A percentile compares a stretch with the other conserved stretches of the same genome.
These are phyloP conservation scores for Cyclina sinensis DNA, from an alignment of 1,140 invertebrate species.

Conservation along the genomic window DNA sequence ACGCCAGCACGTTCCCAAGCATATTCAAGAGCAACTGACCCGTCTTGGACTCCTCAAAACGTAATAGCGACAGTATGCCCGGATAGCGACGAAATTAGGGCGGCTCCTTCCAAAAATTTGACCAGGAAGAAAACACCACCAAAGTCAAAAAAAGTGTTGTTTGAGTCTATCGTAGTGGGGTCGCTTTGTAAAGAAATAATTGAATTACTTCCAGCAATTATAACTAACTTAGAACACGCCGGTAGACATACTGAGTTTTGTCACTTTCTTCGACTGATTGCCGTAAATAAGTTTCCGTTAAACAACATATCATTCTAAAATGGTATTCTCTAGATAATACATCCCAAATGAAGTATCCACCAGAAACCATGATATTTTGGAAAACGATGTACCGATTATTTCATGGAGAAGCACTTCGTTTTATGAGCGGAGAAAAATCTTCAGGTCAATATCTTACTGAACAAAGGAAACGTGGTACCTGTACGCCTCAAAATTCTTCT, in stretches of 20 bases:
- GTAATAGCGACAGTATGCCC: too few relatives aligned
- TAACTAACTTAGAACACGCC: too few relatives aligned
- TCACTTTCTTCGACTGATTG: constrained; percentile 1
- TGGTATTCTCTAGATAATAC: constrained; percentile 22
- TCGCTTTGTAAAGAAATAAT: too few relatives aligned
- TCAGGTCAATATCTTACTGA: neutral
- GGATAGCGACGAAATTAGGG: too few relatives aligned
- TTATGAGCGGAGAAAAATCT: neutral
- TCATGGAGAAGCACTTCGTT: constrained; percentile 6
- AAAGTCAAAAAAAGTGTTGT: too few relatives aligned
- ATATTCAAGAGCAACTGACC: too few relatives aligned
- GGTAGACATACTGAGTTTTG: neutral
- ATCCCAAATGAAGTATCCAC: constrained; percentile 8
- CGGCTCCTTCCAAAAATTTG: too few relatives aligned
- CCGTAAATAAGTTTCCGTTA: neutral
- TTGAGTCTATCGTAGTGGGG: too few relatives aligned
- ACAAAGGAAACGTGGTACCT: neutral
- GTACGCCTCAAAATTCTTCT: neutral
- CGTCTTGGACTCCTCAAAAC: too few relatives aligned
- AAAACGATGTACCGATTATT: constrained; percentile 13
- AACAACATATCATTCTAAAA: constrained; percentile 25
- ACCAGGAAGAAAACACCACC: too few relatives aligned
- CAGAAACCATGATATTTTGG: neutral
- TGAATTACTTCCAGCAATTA: too few relatives aligned
- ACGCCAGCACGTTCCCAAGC: too few relatives aligned